Base-by-base conservation (phyloP, 1,140 invertebrate genomes). In the Aphelenchoides avenae region DNA sequence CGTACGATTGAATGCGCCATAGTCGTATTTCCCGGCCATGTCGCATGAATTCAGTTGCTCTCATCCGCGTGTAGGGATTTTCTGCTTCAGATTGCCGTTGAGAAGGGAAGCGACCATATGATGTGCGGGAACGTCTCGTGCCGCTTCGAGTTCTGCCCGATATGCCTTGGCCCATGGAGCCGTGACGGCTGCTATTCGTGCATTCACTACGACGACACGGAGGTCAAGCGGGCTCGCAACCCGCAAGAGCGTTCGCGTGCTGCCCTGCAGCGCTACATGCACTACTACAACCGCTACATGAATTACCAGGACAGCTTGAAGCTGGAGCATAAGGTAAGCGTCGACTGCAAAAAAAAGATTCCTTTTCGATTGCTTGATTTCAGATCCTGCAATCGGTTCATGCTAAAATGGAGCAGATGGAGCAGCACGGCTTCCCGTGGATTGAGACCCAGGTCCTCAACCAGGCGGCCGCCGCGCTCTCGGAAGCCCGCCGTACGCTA, bases 21-120 rank as follows among this genome's bases (percentile, higher is more conserved):
- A 20, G 13, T 3, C 40, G 20, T 2, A 2, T n/a, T 20, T 2
- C 11, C 30, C 11, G 27, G 11, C 3, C 3, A 50, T n/a, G n/a
- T n/a, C n/a, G n/a, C n/a, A n/a, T n/a, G n/a, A n/a, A n/a, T n/a
- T n/a, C n/a, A n/a, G n/a, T n/a, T n/a, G n/a, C n/a, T n/a, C n/a
- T n/a, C n/a, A n/a, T n/a, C n/a, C n/a, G n/a, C n/a, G n/a, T n/a
- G n/a, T n/a, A 1, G 1, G 11, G 26, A 1, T 33, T 39, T 2
- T 22, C 33, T n/a, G n/a, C n/a, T n/a, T n/a, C n/a, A n/a, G n/a
- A n/a, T n/a, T n/a, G n/a, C n/a, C n/a, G n/a, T n/a, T n/a, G n/a
- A n/a, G n/a, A n/a, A n/a, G 39, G 93, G 93, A 24, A 97, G 93
- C 80, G 97, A 97, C 81, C 93, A 97, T 79, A 96, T 97, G 91